Conservation (phyloP, 1,140 invertebrate species). For the Fopius arisanus region DNA sequence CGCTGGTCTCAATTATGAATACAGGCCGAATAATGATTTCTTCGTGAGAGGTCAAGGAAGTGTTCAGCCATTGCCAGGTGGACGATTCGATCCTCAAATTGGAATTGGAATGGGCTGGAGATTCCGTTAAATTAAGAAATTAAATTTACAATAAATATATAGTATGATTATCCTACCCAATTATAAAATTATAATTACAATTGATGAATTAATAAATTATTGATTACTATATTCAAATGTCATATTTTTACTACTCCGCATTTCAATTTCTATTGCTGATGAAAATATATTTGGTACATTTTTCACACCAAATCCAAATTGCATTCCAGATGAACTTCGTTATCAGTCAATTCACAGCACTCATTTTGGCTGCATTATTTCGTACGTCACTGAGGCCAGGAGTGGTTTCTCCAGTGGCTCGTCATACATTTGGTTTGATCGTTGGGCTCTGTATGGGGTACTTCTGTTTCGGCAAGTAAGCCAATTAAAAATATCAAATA, state of each 20-base stretch:
- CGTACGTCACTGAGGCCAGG: slow-evolving; percentile 74
- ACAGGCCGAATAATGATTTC: slow-evolving; percentile 29
- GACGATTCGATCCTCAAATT: slow-evolving; percentile 24
- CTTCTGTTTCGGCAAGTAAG: slow-evolving; percentile 89
- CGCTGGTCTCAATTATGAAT: slow-evolving; percentile 22
- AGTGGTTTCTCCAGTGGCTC: slow-evolving; percentile 70
- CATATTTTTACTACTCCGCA: no score
- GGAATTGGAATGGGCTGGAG: slow-evolving; percentile 27
- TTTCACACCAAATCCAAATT: not conserved
- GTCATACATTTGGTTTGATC: slow-evolving; percentile 78
- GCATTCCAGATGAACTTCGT: slow-evolving; percentile 80
- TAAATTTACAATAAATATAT: not conserved
- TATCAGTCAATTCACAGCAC: slow-evolving; percentile 79
- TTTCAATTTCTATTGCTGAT: no score
- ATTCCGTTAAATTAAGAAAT: slow-evolving; percentile 24
- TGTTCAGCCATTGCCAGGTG: slow-evolving; percentile 32
- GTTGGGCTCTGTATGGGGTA: slow-evolving; percentile 81
- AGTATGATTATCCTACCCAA: not conserved
- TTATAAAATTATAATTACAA: no score
- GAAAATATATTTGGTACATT: not conserved
- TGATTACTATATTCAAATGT: no score
- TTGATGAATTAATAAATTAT: no score
- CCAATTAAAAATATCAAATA: slow-evolving; percentile 26
- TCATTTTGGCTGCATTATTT: slow-evolving; percentile 78
- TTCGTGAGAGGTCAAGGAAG: slow-evolving; percentile 33